phyloP scores from a whole-genome alignment of 2,888 invertebrate species.

The Leptinotarsa rubiginosa region DNA sequence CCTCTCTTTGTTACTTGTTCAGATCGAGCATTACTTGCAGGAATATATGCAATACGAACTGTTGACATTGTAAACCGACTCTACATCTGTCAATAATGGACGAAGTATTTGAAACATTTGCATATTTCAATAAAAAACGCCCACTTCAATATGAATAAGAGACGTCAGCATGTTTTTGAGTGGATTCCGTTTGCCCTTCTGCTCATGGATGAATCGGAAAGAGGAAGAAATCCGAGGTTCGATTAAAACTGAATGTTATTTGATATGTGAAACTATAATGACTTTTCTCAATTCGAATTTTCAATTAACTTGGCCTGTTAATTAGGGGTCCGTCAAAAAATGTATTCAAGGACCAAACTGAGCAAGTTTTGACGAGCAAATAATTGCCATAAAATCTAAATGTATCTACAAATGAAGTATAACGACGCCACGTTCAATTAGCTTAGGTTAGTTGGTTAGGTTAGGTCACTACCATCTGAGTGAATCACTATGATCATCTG shows the following conservation, averaged over 20 bases:
- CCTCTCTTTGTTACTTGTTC: neutral
- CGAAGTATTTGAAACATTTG: conserved; percentile 61
- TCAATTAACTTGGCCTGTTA: neutral
- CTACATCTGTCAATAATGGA: conserved; percentile 60
- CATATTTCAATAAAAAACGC: conserved; percentile 66
- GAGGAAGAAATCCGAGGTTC: conserved; percentile 25
- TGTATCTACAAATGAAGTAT: too few species aligned
- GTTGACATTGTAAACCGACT: conserved; percentile 13
- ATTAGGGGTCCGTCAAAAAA: neutral
- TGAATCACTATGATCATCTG: too few species aligned
- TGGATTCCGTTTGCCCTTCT: conserved; percentile 60
- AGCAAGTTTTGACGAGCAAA: too few species aligned
- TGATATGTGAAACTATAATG: neutral
- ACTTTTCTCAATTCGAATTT: neutral
- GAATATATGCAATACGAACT: neutral
- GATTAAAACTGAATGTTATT: conserved; percentile 19
- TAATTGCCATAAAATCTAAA: too few species aligned
- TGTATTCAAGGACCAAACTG: too few species aligned
- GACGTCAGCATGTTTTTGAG: conserved; percentile 63
- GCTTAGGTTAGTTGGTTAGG: too few species aligned
- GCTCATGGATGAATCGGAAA: conserved; percentile 24
- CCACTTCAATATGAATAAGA: conserved; percentile 55
- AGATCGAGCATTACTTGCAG: conserved; percentile 3
- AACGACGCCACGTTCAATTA: too few species aligned
- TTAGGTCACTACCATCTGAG: too few species aligned